A percentile compares a stretch with the other conserved stretches of the same genome.
phyloP scores from a whole-genome alignment of 2,888 invertebrate genomes.

The Apamea crenata region DNA sequence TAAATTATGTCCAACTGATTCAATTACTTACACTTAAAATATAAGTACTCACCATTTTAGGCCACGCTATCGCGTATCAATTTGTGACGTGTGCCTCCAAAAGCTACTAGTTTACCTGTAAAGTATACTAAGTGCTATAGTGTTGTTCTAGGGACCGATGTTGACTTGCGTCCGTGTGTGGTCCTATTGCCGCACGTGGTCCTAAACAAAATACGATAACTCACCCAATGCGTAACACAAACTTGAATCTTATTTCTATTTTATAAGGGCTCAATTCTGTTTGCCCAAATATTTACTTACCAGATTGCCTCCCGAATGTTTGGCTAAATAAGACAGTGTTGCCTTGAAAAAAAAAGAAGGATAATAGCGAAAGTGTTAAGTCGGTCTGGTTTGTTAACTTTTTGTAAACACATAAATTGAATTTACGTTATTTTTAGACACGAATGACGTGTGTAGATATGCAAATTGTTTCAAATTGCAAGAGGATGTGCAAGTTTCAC shows the following conservation, averaged over 20 bases:
- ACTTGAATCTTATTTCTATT: constrained; percentile 70
- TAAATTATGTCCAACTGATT: constrained; percentile 10
- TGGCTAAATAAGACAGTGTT: constrained; percentile 83
- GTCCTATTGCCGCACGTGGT: constrained; percentile 77
- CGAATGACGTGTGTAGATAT: constrained; percentile 78
- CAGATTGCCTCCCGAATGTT: constrained; percentile 69
- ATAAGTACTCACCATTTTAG: constrained; percentile 35
- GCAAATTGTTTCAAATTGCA: constrained; percentile 86
- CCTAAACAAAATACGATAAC: constrained; percentile 63
- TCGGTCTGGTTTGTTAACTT: constrained; percentile 80
- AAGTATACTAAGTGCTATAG: constrained; percentile 88
- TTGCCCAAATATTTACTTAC: constrained; percentile 44
- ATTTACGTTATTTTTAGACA: constrained; percentile 77
- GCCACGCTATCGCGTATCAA: constrained; percentile 68
- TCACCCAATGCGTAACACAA: constrained; percentile 54
- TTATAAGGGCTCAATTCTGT: constrained; percentile 66
- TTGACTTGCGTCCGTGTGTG: constrained; percentile 88
- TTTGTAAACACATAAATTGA: constrained; percentile 79
- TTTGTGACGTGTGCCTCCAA: constrained; percentile 78
- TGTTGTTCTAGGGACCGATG: constrained; percentile 88
- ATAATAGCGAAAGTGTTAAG: constrained; percentile 88
- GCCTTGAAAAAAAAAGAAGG: constrained; percentile 80
- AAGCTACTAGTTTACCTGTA: constrained; percentile 88
- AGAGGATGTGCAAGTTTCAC: constrained; percentile 79
- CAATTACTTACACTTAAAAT: constrained; percentile 44